Evolutionary conservation across 2,113 vertebrate species (phyloP).

Genomic region (Rallus limicola): DNA sequence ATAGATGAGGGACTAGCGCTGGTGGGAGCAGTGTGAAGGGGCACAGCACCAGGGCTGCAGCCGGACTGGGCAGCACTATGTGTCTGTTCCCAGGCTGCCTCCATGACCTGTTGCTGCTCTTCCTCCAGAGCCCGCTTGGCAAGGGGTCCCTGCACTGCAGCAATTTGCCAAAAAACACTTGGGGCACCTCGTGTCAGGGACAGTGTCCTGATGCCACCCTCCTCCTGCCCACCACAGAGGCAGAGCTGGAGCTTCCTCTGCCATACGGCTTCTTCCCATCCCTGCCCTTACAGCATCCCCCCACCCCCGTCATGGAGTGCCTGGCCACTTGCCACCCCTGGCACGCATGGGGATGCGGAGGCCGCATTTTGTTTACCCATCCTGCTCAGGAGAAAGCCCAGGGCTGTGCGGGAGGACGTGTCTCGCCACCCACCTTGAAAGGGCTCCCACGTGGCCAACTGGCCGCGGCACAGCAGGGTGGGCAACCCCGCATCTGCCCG

Average conservation of each 20-base stretch:
- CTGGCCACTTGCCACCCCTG: neutral
- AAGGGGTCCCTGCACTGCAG: neutral
- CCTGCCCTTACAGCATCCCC: neutral
- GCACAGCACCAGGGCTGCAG: neutral
- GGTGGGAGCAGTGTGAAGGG: rapidly evolving
- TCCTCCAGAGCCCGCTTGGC: neutral
- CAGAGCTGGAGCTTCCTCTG: neutral
- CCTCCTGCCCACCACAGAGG: rapidly evolving
- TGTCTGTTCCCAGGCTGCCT: rapidly evolving
- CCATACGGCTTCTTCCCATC: neutral
- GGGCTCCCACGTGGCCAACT: neutral
- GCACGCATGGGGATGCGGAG: rapidly evolving
- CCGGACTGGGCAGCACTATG: rapidly evolving
- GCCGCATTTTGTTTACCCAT: neutral
- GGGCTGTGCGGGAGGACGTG: neutral
- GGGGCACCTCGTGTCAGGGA: rapidly evolving
- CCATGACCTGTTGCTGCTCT: rapidly evolving
- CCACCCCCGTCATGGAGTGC: neutral
- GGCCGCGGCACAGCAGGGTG: conserved; percentile 3
- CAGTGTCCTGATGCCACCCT: neutral
- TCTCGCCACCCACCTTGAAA: neutral
- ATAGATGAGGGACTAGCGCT: rapidly evolving
- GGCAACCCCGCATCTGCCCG: conserved; percentile 41
- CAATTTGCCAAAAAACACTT: rapidly evolving
- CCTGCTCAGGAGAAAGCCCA: neutral